Percentiles rank a stretch among this genome's conserved stretches.
phyloP scores from a whole-genome alignment of 2,113 vertebrate species.

The Glaucomys volans region DNA sequence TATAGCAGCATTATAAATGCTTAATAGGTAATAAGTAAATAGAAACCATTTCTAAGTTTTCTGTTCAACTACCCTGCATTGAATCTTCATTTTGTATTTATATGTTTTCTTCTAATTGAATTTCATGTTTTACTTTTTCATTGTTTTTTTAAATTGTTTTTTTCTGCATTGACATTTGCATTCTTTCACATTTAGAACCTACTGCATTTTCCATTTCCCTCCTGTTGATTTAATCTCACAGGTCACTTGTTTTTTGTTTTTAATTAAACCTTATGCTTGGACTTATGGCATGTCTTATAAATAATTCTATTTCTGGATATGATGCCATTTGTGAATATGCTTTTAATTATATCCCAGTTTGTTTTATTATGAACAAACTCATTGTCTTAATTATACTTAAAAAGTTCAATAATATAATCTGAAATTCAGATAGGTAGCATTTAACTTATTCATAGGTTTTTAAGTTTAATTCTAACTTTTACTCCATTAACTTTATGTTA shows the following conservation, averaged over 20 bases:
- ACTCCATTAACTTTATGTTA: conserved; percentile 47
- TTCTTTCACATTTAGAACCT: conserved; percentile 39
- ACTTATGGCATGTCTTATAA: conserved; percentile 46
- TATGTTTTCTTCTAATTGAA: conserved; percentile 49
- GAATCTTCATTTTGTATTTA: conserved; percentile 52
- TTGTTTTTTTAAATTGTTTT: conserved; percentile 61
- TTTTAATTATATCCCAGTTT: conserved; percentile 61
- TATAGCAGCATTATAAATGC: conserved; percentile 46
- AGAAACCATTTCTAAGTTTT: conserved; percentile 33
- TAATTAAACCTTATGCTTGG: conserved; percentile 29
- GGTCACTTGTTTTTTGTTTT: conserved; percentile 45
- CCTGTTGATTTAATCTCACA: conserved; percentile 71
- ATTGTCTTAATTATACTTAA: conserved; percentile 60
- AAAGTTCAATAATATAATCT: conserved; percentile 51
- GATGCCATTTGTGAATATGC: conserved; percentile 31
- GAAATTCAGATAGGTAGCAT: conserved; percentile 2
- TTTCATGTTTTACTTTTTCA: conserved; percentile 47
- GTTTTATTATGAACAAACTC: conserved; percentile 57
- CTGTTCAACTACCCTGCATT: conserved; percentile 16
- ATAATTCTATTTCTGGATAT: conserved; percentile 61
- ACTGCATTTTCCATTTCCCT: conserved; percentile 52
- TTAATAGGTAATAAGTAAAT: conserved; percentile 55
- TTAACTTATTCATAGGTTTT: conserved; percentile 64
- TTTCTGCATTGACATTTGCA: conserved; percentile 39
- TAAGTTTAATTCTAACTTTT: conserved; percentile 49